Conservation (phyloP, 2,888 invertebrate species). For the Lutraria lutraria region DNA sequence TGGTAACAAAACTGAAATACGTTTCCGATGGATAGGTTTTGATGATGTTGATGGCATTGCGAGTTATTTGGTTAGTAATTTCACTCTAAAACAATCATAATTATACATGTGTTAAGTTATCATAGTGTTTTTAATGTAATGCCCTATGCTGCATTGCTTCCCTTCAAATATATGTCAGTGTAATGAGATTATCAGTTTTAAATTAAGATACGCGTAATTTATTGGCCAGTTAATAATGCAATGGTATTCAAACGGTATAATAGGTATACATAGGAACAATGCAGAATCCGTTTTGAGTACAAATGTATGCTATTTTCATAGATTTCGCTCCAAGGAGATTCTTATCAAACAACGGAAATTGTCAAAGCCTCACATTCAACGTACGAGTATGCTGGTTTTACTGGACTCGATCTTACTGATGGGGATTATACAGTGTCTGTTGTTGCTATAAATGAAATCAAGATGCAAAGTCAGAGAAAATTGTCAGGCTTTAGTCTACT, state of each 20-base stretch:
- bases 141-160: too few relatives aligned
- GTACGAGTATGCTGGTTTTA: slow-evolving; percentile 50
- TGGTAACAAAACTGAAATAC: slow-evolving; percentile 51
- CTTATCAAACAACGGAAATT: slow-evolving; percentile 21
- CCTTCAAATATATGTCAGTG: too few relatives aligned
- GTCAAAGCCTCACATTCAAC: slow-evolving; percentile 33
- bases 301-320: too few relatives aligned
- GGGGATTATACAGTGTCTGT: slow-evolving; percentile 54
- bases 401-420: slow-evolving; percentile 38
- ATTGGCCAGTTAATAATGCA: too few relatives aligned
- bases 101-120: too few relatives aligned
- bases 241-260: too few relatives aligned
- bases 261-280: too few relatives aligned
- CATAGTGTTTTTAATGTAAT: too few relatives aligned
- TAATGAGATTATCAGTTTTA: too few relatives aligned
- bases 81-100: not conserved
- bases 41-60: slow-evolving; percentile 59
- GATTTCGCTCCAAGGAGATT: slow-evolving; percentile 42
- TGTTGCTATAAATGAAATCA: slow-evolving; percentile 48
- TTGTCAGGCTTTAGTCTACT: slow-evolving; percentile 22
- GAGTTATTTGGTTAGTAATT: slow-evolving; percentile 54
- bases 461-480: slow-evolving; percentile 51
- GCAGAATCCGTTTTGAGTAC: too few relatives aligned
- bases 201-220: too few relatives aligned
- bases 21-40: slow-evolving; percentile 68